A percentile compares a stretch with the other conserved stretches of the same genome.
These are phyloP conservation scores for Perca fluviatilis DNA, from an alignment of 2,113 vertebrate genomes.

Conservation along the genomic window DNA sequence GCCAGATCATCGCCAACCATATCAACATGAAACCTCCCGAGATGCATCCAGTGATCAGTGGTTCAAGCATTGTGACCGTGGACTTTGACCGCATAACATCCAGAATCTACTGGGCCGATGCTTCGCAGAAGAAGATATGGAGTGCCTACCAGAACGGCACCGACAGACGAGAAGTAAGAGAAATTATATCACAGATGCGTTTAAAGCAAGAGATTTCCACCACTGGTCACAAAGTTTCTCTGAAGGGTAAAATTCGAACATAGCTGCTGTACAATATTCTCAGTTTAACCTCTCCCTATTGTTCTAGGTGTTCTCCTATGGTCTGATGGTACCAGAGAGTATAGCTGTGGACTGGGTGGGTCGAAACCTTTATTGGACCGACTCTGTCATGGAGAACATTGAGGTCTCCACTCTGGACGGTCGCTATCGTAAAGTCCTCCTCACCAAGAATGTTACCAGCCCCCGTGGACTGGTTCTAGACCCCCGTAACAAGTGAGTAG, in stretches of 20 bases:
- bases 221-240: not conserved
- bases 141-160: slow-evolving; percentile 76
- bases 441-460: slow-evolving; percentile 80
- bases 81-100: slow-evolving; percentile 78
- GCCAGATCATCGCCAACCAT: slow-evolving; percentile 72
- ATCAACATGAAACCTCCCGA: slow-evolving; percentile 70
- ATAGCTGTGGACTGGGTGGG: slow-evolving; percentile 85
- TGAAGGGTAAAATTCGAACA: not conserved
- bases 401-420: slow-evolving; percentile 85
- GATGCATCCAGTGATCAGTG: slow-evolving; percentile 61
- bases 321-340: slow-evolving; percentile 79
- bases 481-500: slow-evolving; percentile 79
- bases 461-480: slow-evolving; percentile 83
- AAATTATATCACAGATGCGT: not conserved
- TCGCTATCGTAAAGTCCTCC: slow-evolving; percentile 77
- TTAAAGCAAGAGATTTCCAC: not conserved
- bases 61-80: slow-evolving; percentile 73
- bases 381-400: slow-evolving; percentile 82
- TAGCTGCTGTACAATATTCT: not conserved
- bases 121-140: slow-evolving; percentile 78
- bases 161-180: slow-evolving; percentile 53
- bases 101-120: slow-evolving; percentile 81
- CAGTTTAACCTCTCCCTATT: not conserved
- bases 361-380: slow-evolving; percentile 84
- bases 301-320: slow-evolving; percentile 77